Evolutionary conservation across 2,888 invertebrate species (phyloP), one percentile per base, ranked within the genome.

Genomic region (Mylabris sibirica): DNA sequence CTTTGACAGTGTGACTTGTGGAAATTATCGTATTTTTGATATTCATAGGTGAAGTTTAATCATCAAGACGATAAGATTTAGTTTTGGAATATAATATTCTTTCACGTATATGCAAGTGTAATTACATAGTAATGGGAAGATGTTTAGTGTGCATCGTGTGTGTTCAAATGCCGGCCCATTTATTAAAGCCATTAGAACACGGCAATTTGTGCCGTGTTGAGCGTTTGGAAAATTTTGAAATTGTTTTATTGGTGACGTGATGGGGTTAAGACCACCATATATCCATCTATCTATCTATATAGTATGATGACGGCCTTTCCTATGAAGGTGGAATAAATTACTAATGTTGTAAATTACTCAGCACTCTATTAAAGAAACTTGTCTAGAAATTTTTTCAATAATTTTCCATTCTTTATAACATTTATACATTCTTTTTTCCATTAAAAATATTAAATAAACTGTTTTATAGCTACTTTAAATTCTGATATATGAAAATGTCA

Each of bases 121-220:
- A 77, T 77, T 77, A 76, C 75, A 74, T 75, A 65, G 74, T 65
- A 75, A 68, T 73, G 76, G 75, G 76, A 76, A 77, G 74, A 77
- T 71, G 74, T 30, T 30, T 30, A 30, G 62, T 66, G 57, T 49
- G 71, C 77, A 71, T 74, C 77, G 77, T 77, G 77, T 77, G 77
- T 76, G 77, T 77, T 76, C 76, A 74, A 67, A 65, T 62, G 71
- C 73, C 74, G 75, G 75, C 75, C 75, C 75, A 76, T 77, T 76
- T 76, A 77, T 76, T 77, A 76, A 75, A 75, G 64, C 76, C 75
- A 77, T 77, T 77, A 77, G 74, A 74, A 69, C 66, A 64, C 70
- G 68, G 74, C 74, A 75, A 72, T 75, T 75, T 74, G 67, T 67
- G 68, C 67, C 35, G 65, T 59, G 65, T 69, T 66, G 63, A 69